These are phyloP conservation scores for Volucella zonaria DNA, from an alignment of 2,888 invertebrate species.

Conservation along the genomic window DNA sequence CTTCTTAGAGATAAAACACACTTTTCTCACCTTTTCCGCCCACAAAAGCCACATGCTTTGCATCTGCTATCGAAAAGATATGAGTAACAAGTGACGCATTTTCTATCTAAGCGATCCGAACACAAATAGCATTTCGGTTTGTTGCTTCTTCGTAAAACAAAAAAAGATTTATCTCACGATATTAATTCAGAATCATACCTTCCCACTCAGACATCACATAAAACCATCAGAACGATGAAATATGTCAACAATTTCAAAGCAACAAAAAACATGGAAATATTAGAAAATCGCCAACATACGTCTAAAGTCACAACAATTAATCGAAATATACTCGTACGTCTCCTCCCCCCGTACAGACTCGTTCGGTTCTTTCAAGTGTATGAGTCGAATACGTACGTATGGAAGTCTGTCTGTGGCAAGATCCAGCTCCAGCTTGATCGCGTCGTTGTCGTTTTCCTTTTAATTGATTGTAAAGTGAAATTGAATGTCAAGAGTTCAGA, in stretches of 20 bases:
- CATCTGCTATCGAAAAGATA: no score
- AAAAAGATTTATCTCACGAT: slow-evolving; percentile 8
- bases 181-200: slow-evolving; percentile 24
- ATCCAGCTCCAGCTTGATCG: slow-evolving; percentile 9
- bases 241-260: neutral
- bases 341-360: neutral
- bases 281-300: neutral
- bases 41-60: no score
- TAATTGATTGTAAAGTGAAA: slow-evolving; percentile 32
- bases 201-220: neutral
- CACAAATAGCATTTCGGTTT: no score
- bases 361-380: slow-evolving; percentile 14
- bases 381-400: slow-evolving; percentile 9
- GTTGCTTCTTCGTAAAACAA: no score
- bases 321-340: neutral
- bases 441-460: slow-evolving; percentile 3
- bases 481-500: slow-evolving; percentile 52
- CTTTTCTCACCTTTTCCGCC: no score
- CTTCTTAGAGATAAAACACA: no score
- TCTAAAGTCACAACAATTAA: neutral
- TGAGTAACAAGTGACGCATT: no score
- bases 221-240: slow-evolving; percentile 21
- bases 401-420: neutral
- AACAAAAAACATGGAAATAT: slow-evolving; percentile 1
- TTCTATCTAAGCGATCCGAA: no score